Evolutionary conservation across 2,797 vertebrate genomes (phyloP), one percentile per base, ranked within the genome.

Genomic region (Rhynchotus rufescens): DNA sequence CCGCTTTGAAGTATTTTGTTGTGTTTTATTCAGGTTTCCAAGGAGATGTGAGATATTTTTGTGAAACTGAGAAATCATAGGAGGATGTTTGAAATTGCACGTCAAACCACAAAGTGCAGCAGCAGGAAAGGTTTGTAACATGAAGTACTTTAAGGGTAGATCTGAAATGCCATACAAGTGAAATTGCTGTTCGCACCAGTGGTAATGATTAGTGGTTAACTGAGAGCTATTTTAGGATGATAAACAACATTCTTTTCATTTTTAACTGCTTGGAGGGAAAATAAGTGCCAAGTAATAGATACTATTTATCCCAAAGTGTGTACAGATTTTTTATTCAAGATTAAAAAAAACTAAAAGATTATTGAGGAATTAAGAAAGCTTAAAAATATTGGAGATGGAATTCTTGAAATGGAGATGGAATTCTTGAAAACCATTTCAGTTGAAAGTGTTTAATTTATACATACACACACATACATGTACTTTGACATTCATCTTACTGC

Each of bases 171-270:
- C 4, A 1, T 45, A 12, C 1, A 15, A 42, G 51, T 81, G 80
- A 92, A 89, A 85, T 54, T 21, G 14, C 75, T 42, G 61, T 86
- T 84, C 78, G 69, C 67, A 79, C 47, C 23, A 61, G 0, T 81
- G 44, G 47, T 64, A 84, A 67, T 57, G 51, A 83, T 93, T 80
- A 71, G 36, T 80, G 36, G 93, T 95, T 83, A 91, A 76, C 80
- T 61, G 69, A 69, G 81, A 83, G 60, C 60, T 96, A 78, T 92
- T 95, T 88, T 80, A 85, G 74, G 73, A 71, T 75, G n/a, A 87
- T 90, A 89, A 96, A 90, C 88, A 94, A 71, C 79, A 93, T 94
- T 94, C 84, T 68, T 93, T 92, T 94, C 62, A 92, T 93, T 93
- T 89, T 94, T 69, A 64, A 73, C 56, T 87, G 32, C 73, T 85